These are phyloP conservation scores for Silurus asotus DNA, from an alignment of 2,113 vertebrate species.

Conservation along the genomic window DNA sequence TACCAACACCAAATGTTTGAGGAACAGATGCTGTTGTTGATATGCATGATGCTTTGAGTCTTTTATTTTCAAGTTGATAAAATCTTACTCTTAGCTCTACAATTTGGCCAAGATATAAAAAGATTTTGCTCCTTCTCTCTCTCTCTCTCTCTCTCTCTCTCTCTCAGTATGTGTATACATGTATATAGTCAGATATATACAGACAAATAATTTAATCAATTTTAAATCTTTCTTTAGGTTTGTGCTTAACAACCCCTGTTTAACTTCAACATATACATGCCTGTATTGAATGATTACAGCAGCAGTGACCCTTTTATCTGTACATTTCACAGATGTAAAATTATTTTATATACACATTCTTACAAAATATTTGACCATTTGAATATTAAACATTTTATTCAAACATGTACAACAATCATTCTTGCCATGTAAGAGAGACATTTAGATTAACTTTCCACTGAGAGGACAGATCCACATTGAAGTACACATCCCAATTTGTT, in stretches of 20 bases:
- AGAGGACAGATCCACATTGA: neutral
- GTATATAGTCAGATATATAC: constrained; percentile 35
- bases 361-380: neutral
- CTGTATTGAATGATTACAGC: neutral
- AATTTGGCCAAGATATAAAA: constrained; percentile 71
- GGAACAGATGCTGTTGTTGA: constrained; percentile 70
- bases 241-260: constrained; percentile 38
- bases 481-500: no score
- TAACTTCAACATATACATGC: neutral
- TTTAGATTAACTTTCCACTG: neutral
- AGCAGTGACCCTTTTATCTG: neutral
- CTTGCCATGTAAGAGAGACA: neutral
- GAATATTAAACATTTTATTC: neutral
- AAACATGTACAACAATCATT: neutral
- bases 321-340: neutral
- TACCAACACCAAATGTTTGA: constrained; percentile 77
- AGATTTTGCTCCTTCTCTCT: constrained; percentile 48
- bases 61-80: constrained; percentile 36
- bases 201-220: constrained; percentile 20
- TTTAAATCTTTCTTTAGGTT: constrained; percentile 56
- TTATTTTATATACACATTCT: neutral
- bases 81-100: constrained; percentile 68
- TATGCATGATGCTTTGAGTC: constrained; percentile 70
- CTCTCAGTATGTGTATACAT: constrained; percentile 46
- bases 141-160: neutral